Evolutionary conservation across 2,888 invertebrate species (phyloP), one percentile per base, ranked within the genome.

Genomic region (Meghimatium bilineatum): DNA sequence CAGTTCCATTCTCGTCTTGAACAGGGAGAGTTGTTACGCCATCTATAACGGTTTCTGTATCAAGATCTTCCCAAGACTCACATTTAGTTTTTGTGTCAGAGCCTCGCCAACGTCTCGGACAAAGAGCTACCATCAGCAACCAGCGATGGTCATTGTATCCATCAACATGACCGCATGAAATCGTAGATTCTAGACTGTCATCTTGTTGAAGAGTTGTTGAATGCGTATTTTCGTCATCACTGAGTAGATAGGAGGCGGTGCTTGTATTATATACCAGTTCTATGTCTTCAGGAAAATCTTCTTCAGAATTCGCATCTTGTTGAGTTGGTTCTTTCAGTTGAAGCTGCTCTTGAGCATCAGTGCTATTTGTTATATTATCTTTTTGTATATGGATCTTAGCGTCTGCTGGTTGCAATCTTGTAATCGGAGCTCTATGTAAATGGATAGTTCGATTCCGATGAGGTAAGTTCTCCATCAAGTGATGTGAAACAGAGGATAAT

Each of bases 21-120:
- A 91, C 91, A 0, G 91, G 91, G 0, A 90, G 88, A 29, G 85
- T 75, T 0, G 86, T 77, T 14, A 90, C 44, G 38, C 89, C 87
- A 44, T 89, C 89, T 14, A 87, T 52, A 26, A 85, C 87, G 6
- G 52, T 36, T 38, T 44, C 20, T 1, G 85, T 77, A 5, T 83
- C 67, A n/a, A 85, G 66, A 1, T 85, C 56, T 17, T 76, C 60
- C 29, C 79, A 72, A 32, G 78, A 67, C 10, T 88, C 87, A 79
- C 91, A 91, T 34, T 88, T 83, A 12, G 66, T 44, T 38, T 77
- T 67, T 8, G 79, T 71, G 36, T 84, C 76, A 17, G 84, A 52
- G 74, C 88, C 84, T 14, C 63, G 71, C 72, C 85, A 86, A 36
- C 71, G 77, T 14, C 60, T 17, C 8, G 89, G 89, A 75, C 91